phyloP scores from a whole-genome alignment of 2,888 invertebrate species.

The Lamellibrachia satsuma region DNA sequence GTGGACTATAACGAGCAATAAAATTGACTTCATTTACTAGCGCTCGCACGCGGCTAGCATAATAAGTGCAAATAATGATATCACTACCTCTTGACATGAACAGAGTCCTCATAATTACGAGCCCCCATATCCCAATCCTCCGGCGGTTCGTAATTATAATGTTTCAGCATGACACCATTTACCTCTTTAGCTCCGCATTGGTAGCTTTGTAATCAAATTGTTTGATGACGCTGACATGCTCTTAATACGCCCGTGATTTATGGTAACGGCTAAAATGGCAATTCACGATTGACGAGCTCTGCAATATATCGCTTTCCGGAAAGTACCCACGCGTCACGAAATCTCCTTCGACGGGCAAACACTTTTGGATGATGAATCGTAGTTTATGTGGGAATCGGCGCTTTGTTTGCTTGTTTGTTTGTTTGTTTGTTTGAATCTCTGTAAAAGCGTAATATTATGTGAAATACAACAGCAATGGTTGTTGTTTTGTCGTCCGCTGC shows the following conservation, averaged over 20 bases:
- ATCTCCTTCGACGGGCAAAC: neutral
- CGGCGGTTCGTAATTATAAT: neutral
- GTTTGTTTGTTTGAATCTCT: neutral
- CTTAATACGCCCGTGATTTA: slow-evolving; percentile 12
- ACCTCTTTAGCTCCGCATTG: neutral
- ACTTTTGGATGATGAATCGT: neutral
- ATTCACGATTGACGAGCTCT: neutral
- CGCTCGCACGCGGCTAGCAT: neutral
- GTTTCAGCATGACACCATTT: neutral
- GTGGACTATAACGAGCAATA: no score
- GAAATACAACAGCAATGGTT: neutral
- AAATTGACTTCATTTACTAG: neutral
- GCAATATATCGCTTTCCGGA: neutral
- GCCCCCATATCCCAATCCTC: neutral
- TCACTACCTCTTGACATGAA: neutral
- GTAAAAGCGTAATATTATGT: neutral
- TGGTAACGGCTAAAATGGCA: neutral
- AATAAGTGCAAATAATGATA: neutral
- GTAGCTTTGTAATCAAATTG: neutral
- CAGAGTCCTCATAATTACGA: neutral
- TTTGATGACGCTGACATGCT: neutral
- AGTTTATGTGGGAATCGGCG: neutral
- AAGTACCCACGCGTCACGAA: neutral
- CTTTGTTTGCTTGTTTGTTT: neutral
- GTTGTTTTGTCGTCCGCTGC: neutral